phyloP scores from a whole-genome alignment of 2,888 invertebrate genomes.

The Exephanes ischioxanthus region DNA sequence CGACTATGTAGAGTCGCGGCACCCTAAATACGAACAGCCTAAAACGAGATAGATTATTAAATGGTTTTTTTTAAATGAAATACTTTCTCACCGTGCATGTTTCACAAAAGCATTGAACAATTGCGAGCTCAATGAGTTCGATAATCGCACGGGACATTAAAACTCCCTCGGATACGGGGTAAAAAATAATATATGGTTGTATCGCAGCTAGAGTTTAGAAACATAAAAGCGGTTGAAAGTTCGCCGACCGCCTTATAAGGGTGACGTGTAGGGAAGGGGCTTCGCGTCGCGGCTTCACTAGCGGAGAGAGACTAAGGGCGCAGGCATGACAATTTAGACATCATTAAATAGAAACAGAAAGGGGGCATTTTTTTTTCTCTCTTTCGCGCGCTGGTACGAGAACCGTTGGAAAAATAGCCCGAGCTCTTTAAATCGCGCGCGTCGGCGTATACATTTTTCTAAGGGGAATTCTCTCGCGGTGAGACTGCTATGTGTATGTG shows the following conservation, averaged over 20 bases:
- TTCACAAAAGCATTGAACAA: background rate
- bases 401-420: conserved; percentile 51
- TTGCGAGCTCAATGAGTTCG: background rate
- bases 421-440: conserved; percentile 52
- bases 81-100: background rate
- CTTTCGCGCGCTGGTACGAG: conserved; percentile 5
- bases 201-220: conserved; percentile 34
- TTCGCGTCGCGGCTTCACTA: conserved; percentile 46
- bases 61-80: background rate
- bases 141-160: background rate
- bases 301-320: conserved; percentile 63
- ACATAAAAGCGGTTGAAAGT: conserved; percentile 69
- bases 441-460: conserved; percentile 38
- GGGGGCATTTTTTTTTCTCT: conserved; percentile 40
- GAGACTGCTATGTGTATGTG: background rate
- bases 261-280: conserved; percentile 17
- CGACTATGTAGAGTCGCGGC: background rate
- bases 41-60: background rate
- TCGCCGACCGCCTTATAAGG: conserved; percentile 64
- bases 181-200: background rate
- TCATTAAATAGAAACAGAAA: conserved; percentile 78
- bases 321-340: conserved; percentile 78
- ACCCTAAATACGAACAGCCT: background rate
- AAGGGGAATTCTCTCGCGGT: conserved; percentile 39
- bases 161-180: background rate